These are phyloP conservation scores for Plebejus melissa DNA, from an alignment of 2,888 invertebrate species.

Conservation along the genomic window DNA sequence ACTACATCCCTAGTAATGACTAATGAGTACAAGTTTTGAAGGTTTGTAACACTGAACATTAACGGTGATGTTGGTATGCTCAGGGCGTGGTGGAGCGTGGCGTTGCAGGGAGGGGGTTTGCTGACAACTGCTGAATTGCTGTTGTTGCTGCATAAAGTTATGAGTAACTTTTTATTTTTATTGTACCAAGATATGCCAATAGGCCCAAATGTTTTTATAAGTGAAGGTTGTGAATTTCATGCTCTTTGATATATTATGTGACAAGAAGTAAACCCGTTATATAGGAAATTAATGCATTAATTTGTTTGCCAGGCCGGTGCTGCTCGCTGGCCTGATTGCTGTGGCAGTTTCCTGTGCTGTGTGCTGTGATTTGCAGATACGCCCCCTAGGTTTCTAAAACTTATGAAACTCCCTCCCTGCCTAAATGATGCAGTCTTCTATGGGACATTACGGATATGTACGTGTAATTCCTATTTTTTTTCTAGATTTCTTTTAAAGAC, in stretches of 20 bases:
- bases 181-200: slow-evolving; percentile 17
- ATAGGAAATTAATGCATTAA: slow-evolving; percentile 60
- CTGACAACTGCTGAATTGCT: slow-evolving; percentile 74
- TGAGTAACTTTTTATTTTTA: slow-evolving; percentile 74
- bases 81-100: slow-evolving; percentile 76
- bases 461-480: slow-evolving; percentile 28
- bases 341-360: slow-evolving; percentile 76
- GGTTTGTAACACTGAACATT: slow-evolving; percentile 44
- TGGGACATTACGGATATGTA: slow-evolving; percentile 30
- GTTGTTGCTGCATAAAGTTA: slow-evolving; percentile 77
- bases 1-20: not conserved
- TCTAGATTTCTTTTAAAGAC: slow-evolving; percentile 32
- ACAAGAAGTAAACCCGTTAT: slow-evolving; percentile 31
- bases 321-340: slow-evolving; percentile 77
- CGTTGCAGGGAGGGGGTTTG: slow-evolving; percentile 70
- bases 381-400: slow-evolving; percentile 64
- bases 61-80: slow-evolving; percentile 74
- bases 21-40: not conserved
- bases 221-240: not conserved
- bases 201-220: slow-evolving; percentile 28
- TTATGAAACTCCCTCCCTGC: slow-evolving; percentile 54
- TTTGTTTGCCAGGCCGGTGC: slow-evolving; percentile 79
- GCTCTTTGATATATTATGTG: not conserved
- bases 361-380: slow-evolving; percentile 74
- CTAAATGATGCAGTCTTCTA: slow-evolving; percentile 37